These are phyloP conservation scores for Drosophila gunungcola DNA, from an alignment of 1,140 invertebrate genomes.

Conservation along the genomic window DNA sequence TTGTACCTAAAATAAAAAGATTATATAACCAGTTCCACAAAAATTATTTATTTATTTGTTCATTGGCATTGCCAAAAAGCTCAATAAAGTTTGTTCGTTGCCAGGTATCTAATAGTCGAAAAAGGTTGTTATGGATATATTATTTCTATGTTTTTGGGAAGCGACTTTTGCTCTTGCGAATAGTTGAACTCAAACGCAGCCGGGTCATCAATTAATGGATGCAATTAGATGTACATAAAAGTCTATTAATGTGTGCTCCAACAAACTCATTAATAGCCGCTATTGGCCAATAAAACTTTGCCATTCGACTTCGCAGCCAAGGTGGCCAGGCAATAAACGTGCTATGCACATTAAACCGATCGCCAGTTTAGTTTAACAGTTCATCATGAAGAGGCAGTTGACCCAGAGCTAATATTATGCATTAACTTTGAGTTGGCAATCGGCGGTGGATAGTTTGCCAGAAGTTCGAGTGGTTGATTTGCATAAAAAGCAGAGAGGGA, in stretches of 20 bases:
- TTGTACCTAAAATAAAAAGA: background rate
- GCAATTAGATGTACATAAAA: constrained; percentile 54
- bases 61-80: background rate
- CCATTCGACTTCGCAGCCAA: constrained; percentile 46
- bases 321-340: constrained; percentile 41
- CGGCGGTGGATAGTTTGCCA: constrained; percentile 9
- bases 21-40: background rate
- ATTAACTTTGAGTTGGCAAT: constrained; percentile 34
- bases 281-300: constrained; percentile 66
- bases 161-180: background rate
- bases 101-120: background rate
- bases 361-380: constrained; percentile 12
- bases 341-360: constrained; percentile 51
- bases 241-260: constrained; percentile 28
- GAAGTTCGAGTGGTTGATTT: constrained; percentile 27
- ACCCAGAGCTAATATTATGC: constrained; percentile 33
- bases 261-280: constrained; percentile 51
- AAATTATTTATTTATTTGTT: background rate
- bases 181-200: background rate
- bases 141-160: background rate
- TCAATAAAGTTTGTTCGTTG: background rate
- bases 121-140: background rate
- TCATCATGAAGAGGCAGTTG: constrained; percentile 4
- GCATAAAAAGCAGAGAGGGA: constrained; percentile 4
- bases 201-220: constrained; percentile 26